Evolutionary conservation across 1,140 invertebrate species (phyloP).

Genomic region (Panagrolaimus sp.): DNA sequence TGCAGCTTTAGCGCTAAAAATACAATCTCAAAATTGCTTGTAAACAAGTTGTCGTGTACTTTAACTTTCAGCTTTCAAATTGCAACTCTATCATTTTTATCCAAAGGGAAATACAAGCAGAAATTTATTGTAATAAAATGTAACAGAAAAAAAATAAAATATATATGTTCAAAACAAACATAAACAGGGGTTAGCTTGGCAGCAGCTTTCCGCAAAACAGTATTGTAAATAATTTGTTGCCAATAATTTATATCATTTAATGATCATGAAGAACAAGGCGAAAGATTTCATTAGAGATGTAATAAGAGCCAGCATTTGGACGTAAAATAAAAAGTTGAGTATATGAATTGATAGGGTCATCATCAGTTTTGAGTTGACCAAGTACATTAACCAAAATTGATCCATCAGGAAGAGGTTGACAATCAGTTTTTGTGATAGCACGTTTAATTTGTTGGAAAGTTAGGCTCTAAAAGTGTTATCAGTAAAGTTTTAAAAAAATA

Average conservation of each 20-base stretch:
- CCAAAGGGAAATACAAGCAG: background rate
- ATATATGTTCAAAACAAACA: constrained; percentile 18
- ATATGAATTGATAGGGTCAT: constrained; percentile 55
- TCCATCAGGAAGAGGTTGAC: constrained; percentile 54
- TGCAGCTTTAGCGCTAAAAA: no score
- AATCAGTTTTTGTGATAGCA: constrained; percentile 55
- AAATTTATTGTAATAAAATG: constrained; percentile 17
- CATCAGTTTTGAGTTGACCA: constrained; percentile 57
- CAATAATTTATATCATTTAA: constrained; percentile 22
- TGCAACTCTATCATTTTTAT: no score
- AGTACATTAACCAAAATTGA: constrained; percentile 54
- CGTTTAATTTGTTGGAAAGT: constrained; percentile 53
- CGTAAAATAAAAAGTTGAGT: constrained; percentile 53
- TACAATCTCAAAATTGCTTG: no score
- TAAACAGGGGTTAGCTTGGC: constrained; percentile 3
- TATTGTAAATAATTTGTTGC: background rate
- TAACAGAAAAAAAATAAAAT: constrained; percentile 20
- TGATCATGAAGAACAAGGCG: constrained; percentile 57
- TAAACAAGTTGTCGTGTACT: no score
- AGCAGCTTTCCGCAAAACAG: constrained; percentile 1
- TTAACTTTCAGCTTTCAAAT: no score
- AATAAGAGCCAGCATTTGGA: constrained; percentile 49
- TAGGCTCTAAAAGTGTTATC: constrained; percentile 48
- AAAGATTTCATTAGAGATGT: constrained; percentile 57
- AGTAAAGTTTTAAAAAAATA: background rate